These are phyloP conservation scores for Halcyon chelicuti DNA, from an alignment of 2,797 vertebrate genomes.

Conservation along the genomic window DNA sequence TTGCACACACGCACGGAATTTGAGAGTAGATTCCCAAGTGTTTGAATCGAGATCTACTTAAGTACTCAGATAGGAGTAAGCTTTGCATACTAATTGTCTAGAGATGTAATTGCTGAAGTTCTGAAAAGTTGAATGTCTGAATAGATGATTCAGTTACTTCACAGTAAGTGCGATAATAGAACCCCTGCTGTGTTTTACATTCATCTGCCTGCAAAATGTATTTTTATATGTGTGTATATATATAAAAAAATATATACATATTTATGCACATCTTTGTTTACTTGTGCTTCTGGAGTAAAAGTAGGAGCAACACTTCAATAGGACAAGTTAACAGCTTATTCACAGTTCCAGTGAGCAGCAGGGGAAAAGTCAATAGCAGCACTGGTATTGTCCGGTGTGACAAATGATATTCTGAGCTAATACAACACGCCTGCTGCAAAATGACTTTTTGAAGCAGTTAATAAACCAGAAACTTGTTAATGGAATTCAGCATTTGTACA, in stretches of 20 bases:
- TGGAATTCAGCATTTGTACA: slow-evolving; percentile 14
- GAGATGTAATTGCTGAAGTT: not conserved
- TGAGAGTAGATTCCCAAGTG: not conserved
- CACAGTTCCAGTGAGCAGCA: not conserved
- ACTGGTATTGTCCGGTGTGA: slow-evolving; percentile 10
- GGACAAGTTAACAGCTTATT: not conserved
- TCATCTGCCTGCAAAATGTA: not conserved
- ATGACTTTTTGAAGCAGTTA: slow-evolving; percentile 62
- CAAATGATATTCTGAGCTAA: slow-evolving; percentile 39
- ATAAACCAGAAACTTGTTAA: slow-evolving; percentile 55
- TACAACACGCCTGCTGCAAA: slow-evolving; percentile 17
- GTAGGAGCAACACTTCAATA: not conserved
- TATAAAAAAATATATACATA: not conserved
- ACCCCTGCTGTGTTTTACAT: not conserved
- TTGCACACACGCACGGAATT: fast-evolving
- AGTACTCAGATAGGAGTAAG: not conserved
- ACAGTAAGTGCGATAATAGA: not conserved
- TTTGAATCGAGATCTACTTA: not conserved
- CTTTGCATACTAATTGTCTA: not conserved
- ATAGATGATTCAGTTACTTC: not conserved
- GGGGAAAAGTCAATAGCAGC: not conserved
- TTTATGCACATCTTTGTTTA: not conserved
- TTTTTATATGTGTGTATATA: not conserved
- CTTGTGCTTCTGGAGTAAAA: not conserved
- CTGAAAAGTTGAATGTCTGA: not conserved